Conservation (phyloP, 2,888 invertebrate species). For the Tachina grossa region DNA sequence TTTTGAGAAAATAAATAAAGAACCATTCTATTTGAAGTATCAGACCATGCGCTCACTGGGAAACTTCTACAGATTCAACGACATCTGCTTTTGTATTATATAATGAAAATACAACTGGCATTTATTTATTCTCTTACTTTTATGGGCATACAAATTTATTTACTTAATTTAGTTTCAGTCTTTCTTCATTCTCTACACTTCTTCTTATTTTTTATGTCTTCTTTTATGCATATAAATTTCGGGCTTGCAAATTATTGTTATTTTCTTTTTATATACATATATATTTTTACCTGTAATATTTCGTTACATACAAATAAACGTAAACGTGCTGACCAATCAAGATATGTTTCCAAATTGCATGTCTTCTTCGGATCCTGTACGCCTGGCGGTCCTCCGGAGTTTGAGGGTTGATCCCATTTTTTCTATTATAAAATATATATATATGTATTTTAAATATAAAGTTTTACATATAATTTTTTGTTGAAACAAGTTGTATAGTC, state of each 20-base stretch:
- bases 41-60: too few species aligned
- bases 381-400: conserved; percentile 79
- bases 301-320: conserved; percentile 82
- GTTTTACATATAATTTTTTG: background rate
- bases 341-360: conserved; percentile 82
- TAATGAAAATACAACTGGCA: conserved; percentile 13
- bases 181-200: conserved; percentile 2
- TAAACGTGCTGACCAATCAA: conserved; percentile 82
- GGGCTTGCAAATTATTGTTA: conserved; percentile 10
- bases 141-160: conserved; percentile 23
- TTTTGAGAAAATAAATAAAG: too few species aligned
- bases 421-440: conserved; percentile 72
- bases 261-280: background rate
- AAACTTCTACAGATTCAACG: background rate
- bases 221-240: background rate
- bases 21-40: too few species aligned
- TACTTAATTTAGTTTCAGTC: conserved; percentile 47
- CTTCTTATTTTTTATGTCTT: conserved; percentile 20
- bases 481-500: conserved; percentile 1
- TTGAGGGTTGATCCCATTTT: conserved; percentile 81
- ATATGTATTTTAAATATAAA: conserved; percentile 1
- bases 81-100: background rate
- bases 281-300: conserved; percentile 80
- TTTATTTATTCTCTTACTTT: conserved; percentile 1
- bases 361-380: conserved; percentile 82